Conservation (phyloP, 2,888 invertebrate genomes). For the Aphodius sticticus region DNA sequence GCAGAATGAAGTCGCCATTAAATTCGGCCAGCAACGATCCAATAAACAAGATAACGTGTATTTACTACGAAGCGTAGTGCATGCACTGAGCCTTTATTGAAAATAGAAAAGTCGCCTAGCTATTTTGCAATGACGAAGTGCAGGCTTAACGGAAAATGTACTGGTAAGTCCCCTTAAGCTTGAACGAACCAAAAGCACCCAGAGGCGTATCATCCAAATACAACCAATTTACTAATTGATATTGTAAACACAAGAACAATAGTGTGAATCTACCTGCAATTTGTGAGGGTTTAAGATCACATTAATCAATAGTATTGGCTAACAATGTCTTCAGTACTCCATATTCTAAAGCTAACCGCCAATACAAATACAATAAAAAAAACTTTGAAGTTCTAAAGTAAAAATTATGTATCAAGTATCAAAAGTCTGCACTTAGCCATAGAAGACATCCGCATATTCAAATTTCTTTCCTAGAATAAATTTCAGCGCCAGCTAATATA, state of each 20-base stretch:
- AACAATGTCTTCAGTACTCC: too few relatives aligned
- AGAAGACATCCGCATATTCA: neutral
- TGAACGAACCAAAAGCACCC: neutral
- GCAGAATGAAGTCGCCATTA: neutral
- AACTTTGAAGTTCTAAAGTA: too few relatives aligned
- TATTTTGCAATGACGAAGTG: neutral
- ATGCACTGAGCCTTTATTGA: neutral
- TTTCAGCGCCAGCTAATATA: neutral
- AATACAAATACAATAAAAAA: too few relatives aligned
- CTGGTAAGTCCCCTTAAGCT: neutral
- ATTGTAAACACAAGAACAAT: neutral
- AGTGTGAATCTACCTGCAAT: too few relatives aligned
- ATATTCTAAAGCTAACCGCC: too few relatives aligned
- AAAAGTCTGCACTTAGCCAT: too few relatives aligned
- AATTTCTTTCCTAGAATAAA: neutral
- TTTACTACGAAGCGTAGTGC: neutral
- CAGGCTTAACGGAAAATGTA: neutral
- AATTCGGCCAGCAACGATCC: conserved; percentile 4
- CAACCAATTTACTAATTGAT: neutral
- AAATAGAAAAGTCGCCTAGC: neutral
- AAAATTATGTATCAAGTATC: too few relatives aligned
- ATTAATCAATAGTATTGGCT: too few relatives aligned
- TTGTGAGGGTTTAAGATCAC: too few relatives aligned
- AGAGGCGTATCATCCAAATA: too few relatives aligned
- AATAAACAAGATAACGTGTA: conserved; percentile 4